Evolutionary conservation across 1,140 invertebrate genomes (phyloP).

Genomic region (Trichonephila clavipes): DNA sequence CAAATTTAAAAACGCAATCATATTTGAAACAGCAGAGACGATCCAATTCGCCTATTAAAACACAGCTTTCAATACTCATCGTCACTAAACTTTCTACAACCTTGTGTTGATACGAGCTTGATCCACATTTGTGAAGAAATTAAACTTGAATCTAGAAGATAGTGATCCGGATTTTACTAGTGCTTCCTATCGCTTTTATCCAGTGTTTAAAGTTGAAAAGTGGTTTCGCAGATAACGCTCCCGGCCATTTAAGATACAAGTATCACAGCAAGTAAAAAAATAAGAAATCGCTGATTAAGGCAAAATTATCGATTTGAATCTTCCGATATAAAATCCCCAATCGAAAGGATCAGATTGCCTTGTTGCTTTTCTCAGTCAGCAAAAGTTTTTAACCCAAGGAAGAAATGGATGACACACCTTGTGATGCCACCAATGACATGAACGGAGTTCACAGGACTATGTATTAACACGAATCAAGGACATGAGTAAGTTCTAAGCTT

Average conservation of each 20-base stretch:
- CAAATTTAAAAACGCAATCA: too few species aligned
- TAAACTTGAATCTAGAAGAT: too few species aligned
- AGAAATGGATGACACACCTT: constrained; percentile 35
- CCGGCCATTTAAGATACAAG: too few species aligned
- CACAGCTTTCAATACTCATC: too few species aligned
- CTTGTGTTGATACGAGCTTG: too few species aligned
- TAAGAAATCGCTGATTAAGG: not conserved
- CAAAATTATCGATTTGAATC: not conserved
- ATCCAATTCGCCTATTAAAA: too few species aligned
- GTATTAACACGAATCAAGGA: constrained; percentile 9
- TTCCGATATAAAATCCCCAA: not conserved
- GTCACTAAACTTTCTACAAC: too few species aligned
- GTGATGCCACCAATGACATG: constrained; percentile 46
- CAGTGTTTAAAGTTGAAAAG: not conserved
- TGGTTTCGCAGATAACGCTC: not conserved
- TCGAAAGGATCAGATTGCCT: not conserved
- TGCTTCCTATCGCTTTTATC: not conserved
- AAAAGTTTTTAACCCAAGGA: not conserved
- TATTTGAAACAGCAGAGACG: too few species aligned
- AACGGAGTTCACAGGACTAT: constrained; percentile 59
- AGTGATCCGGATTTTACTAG: too few species aligned
- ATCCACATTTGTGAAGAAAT: too few species aligned
- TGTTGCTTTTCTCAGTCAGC: not conserved
- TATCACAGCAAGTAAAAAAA: not conserved
- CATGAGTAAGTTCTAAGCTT: not conserved